Conservation (phyloP, 2,888 invertebrate genomes). For the Cerceris rybyensis region DNA sequence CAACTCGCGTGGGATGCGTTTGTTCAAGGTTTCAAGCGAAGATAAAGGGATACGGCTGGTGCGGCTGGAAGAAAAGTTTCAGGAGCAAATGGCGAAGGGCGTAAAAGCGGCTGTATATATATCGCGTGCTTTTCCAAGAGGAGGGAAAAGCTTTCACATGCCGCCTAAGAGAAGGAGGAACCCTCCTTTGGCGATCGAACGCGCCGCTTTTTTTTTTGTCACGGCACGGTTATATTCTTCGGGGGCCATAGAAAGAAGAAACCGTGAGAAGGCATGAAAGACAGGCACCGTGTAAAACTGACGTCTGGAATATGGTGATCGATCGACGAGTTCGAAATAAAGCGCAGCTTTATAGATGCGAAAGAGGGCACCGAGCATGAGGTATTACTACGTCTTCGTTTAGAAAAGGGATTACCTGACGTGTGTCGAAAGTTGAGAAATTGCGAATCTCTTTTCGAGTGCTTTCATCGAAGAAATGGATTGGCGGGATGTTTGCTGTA, state of each 20-base stretch:
- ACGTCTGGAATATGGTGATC: constrained; percentile 46
- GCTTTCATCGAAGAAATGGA: too few species aligned
- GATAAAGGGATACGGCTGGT: constrained; percentile 38
- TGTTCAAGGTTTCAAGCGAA: constrained; percentile 36
- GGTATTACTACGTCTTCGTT: neutral
- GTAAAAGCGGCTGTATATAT: constrained; percentile 16
- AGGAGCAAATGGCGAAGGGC: constrained; percentile 40
- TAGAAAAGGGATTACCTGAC: too few species aligned
- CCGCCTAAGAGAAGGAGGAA: neutral
- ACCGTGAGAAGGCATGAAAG: constrained; percentile 26
- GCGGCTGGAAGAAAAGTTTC: constrained; percentile 38
- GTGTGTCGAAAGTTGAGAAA: constrained; percentile 9
- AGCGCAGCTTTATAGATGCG: constrained; percentile 13
- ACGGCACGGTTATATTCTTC: constrained; percentile 23
- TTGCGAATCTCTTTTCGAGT: too few species aligned
- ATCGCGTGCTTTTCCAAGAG: neutral
- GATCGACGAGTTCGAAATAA: constrained; percentile 43
- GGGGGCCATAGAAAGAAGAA: constrained; percentile 1
- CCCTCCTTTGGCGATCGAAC: constrained; percentile 29
- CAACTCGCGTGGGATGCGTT: constrained; percentile 61
- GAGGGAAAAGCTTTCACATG: constrained; percentile 28
- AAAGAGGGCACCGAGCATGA: neutral
- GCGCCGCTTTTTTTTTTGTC: constrained; percentile 40
- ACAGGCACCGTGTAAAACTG: constrained; percentile 42
- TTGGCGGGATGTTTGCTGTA: too few species aligned